These are phyloP conservation scores for Adela reaumurella DNA, from an alignment of 2,888 invertebrate species.

Conservation along the genomic window DNA sequence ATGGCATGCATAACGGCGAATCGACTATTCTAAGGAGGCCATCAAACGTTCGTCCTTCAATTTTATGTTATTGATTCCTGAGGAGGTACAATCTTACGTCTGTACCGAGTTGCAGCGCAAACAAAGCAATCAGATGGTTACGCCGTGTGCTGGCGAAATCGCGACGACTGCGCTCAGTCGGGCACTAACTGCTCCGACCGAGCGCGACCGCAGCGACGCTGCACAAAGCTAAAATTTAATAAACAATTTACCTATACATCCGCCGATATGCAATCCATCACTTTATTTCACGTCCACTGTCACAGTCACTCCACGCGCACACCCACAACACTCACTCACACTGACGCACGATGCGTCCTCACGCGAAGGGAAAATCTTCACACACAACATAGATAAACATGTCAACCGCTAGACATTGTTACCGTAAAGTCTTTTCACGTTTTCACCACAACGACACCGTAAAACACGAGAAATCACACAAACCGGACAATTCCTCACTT, in stretches of 20 bases:
- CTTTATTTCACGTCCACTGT: conserved; percentile 21
- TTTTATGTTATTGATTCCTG: not conserved
- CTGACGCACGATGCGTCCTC: conserved; percentile 47
- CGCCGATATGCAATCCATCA: conserved; percentile 55
- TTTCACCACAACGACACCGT: conserved; percentile 46
- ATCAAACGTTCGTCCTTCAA: too few relatives aligned
- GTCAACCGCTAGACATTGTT: conserved; percentile 57
- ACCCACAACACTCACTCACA: conserved; percentile 30
- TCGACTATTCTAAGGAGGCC: too few relatives aligned
- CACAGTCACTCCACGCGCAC: conserved; percentile 33
- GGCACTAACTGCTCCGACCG: conserved; percentile 1
- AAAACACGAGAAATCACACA: conserved; percentile 43
- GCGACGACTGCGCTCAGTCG: conserved; percentile 17
- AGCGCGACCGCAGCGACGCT: not conserved
- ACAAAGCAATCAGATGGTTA: conserved; percentile 26
- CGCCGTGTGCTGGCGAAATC: conserved; percentile 15
- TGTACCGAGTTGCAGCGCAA: conserved; percentile 14
- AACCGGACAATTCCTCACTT: conserved; percentile 38
- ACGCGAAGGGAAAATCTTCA: conserved; percentile 58
- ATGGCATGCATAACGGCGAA: too few relatives aligned
- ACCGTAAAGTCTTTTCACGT: conserved; percentile 51
- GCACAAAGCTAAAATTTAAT: conserved; percentile 19
- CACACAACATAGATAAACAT: conserved; percentile 58
- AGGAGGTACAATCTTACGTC: not conserved
- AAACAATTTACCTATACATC: conserved; percentile 49